Conservation (phyloP, 53 echinoderm and acorn worm genomes). For the Mesocentrotus franciscanus region DNA sequence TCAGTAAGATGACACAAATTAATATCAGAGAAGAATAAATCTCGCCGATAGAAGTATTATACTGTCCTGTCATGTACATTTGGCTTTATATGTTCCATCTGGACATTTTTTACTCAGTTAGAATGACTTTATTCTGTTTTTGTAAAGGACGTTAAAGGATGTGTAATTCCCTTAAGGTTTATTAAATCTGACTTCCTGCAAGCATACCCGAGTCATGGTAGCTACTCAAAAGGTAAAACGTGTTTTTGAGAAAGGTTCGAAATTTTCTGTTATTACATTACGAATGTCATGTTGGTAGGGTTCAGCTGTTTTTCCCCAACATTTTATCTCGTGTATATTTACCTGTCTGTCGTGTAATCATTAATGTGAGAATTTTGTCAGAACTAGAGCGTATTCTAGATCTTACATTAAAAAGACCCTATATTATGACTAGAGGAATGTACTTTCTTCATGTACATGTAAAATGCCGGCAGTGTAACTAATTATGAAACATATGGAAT, state of each 20-base stretch:
- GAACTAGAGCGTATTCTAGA: not conserved
- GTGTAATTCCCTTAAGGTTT: slow-evolving; percentile 54
- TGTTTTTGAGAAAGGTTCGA: not conserved
- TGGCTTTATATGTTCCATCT: not conserved
- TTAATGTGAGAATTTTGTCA: slow-evolving; percentile 5
- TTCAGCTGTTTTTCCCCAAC: not conserved
- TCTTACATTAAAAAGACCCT: not conserved
- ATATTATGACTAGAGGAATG: no score
- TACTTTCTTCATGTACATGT: no score
- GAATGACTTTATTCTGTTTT: slow-evolving; percentile 1
- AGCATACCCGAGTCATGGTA: not conserved
- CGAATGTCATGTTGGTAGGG: slow-evolving; percentile 22
- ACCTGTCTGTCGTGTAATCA: not conserved
- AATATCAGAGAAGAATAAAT: not conserved
- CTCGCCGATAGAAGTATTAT: not conserved
- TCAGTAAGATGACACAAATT: not conserved
- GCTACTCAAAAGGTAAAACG: not conserved
- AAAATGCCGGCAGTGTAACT: no score
- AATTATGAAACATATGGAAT: no score
- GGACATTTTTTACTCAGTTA: slow-evolving; percentile 41
- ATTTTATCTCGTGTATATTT: not conserved
- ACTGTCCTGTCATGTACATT: not conserved
- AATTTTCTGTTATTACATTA: slow-evolving; percentile 20
- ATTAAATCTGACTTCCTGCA: slow-evolving; percentile 51
- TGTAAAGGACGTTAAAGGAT: not conserved